These are phyloP conservation scores for Megaceryle maxima DNA, from an alignment of 2,113 vertebrate species.

Conservation along the genomic window DNA sequence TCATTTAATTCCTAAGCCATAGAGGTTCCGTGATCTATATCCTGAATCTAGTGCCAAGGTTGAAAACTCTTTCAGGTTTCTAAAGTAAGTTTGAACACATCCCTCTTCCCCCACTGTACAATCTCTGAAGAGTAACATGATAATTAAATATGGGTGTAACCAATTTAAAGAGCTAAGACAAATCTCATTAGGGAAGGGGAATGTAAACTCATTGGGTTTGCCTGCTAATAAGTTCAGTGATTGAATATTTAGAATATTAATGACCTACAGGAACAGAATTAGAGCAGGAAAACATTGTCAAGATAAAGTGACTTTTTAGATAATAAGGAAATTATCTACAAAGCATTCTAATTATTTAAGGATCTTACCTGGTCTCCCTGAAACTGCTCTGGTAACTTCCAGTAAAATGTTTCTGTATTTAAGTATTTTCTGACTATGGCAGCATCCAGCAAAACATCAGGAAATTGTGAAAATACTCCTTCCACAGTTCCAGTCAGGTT, in stretches of 20 bases:
- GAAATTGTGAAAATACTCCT: constrained; percentile 82
- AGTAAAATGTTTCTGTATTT: constrained; percentile 83
- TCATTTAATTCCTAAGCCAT: not conserved
- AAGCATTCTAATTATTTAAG: not conserved
- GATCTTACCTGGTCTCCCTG: constrained; percentile 82
- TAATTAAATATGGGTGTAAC: not conserved
- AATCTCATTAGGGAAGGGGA: not conserved
- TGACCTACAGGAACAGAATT: not conserved
- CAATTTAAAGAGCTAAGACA: not conserved
- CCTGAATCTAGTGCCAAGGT: not conserved
- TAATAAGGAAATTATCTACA: not conserved
- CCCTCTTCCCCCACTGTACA: rapidly evolving
- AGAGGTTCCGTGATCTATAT: not conserved
- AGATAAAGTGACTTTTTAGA: not conserved
- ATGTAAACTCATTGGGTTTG: not conserved
- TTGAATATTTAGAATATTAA: not conserved
- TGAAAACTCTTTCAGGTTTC: not conserved
- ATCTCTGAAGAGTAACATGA: not conserved
- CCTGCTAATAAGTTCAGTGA: not conserved
- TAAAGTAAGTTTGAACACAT: not conserved
- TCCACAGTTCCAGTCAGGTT: constrained; percentile 79
- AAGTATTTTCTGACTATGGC: constrained; percentile 66
- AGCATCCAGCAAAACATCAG: constrained; percentile 83
- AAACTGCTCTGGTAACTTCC: constrained; percentile 84
- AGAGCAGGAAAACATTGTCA: not conserved